Base-by-base conservation (phyloP, 2,113 vertebrate genomes). In the Thamnaconus septentrionalis region DNA sequence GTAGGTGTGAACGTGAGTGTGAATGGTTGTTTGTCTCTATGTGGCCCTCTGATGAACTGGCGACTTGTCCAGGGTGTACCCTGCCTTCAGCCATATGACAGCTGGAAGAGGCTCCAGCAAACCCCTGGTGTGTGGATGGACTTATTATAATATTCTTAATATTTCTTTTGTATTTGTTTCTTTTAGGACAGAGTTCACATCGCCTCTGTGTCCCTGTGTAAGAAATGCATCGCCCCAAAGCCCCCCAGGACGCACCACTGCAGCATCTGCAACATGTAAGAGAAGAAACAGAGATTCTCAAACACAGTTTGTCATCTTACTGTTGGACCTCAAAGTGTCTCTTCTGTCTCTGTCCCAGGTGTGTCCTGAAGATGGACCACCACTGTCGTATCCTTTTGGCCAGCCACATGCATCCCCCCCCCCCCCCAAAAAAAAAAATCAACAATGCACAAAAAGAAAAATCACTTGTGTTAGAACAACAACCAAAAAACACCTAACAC, bases 331-430 rank as follows among this genome's bases (percentile, higher is more conserved):
- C 3, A 53, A 53, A 3, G 46, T 18, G 3, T 57, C 3, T 45
- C 39, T 79, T 77, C 41, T 42, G 8, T 83, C 70, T 3, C 41
- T 42, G 8, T 83, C 70, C 3, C 89, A 99, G 97, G 79, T 99
- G 97, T 8, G 90, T 98, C 82, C 89, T 99, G 90, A 99, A 98
- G 91, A 99, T 99, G 97, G 97, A 99, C 75, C 97, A 98, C 59
- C 97, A 98, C 86, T 99, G 97, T 71, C 97, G 97, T 99, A 99
- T 99, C 97, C 96, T 98, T 97, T 76, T 50, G 7, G 18, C 5
- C 10, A 43, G 8, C 31, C 7, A 47, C 3, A 5, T 10, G 45
- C 3, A 4, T 7, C 41, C 39, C 44, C 3, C 18, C 18, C 18
- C 18, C 18, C 18, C 18, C 18, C 18, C 18, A 31, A 31, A 31